These are phyloP conservation scores for Cirrhinus molitorella DNA, from an alignment of 2,797 vertebrate species.

Conservation along the genomic window DNA sequence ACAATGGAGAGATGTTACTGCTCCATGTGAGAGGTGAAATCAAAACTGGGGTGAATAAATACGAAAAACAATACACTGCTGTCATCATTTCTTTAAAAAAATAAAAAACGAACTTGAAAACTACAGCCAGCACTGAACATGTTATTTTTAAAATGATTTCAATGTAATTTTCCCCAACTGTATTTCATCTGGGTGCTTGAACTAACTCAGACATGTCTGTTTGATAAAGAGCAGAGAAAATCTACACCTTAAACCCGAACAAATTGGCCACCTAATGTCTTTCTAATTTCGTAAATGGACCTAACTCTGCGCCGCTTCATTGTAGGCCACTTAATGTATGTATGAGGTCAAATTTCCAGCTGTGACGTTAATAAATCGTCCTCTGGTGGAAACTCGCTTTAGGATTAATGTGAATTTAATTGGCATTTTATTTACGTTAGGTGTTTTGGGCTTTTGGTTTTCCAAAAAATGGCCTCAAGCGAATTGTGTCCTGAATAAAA, in stretches of 20 bases:
- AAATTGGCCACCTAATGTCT: slow-evolving; percentile 58
- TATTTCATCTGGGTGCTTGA: slow-evolving; percentile 60
- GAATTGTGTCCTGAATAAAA: slow-evolving; percentile 65
- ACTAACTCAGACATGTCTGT: slow-evolving; percentile 24
- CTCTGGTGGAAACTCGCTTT: slow-evolving; percentile 56
- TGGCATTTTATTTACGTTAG: slow-evolving; percentile 69
- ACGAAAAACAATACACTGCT: not conserved
- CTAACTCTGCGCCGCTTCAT: slow-evolving; percentile 60
- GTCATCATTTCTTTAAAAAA: not conserved
- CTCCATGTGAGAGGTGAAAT: slow-evolving; percentile 1
- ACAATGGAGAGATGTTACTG: slow-evolving; percentile 52
- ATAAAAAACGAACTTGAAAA: not conserved
- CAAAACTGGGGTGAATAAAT: not conserved
- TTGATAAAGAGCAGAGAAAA: slow-evolving; percentile 66
- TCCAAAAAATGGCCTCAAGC: slow-evolving; percentile 62
- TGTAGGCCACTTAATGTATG: slow-evolving; percentile 56
- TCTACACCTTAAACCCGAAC: slow-evolving; percentile 50
- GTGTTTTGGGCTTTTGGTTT: slow-evolving; percentile 67
- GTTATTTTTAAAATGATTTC: slow-evolving; percentile 21
- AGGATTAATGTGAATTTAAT: slow-evolving; percentile 77
- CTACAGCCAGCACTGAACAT: not conserved
- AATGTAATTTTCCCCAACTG: slow-evolving; percentile 59
- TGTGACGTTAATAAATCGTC: slow-evolving; percentile 65
- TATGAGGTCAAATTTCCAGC: slow-evolving; percentile 62
- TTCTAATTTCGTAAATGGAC: slow-evolving; percentile 50